Percentiles rank a stretch among this genome's conserved stretches.
phyloP scores from a whole-genome alignment of 1,140 invertebrate genomes.

The Aricia agestis region DNA sequence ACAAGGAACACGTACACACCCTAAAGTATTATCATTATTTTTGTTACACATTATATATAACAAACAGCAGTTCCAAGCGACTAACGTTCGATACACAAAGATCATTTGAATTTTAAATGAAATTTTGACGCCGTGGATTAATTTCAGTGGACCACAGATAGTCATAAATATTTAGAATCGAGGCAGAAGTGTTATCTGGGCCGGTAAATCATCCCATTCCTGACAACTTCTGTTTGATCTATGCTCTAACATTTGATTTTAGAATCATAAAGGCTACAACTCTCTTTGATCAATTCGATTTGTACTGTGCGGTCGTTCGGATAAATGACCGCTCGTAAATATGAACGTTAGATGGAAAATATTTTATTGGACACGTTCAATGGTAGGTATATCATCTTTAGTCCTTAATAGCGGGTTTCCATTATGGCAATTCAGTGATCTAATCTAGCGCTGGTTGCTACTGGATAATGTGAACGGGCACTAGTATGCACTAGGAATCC shows the following conservation, averaged over 20 bases:
- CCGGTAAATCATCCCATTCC: conserved; percentile 20
- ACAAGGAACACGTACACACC: no score
- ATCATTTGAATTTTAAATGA: conserved; percentile 4
- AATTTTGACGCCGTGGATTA: conserved; percentile 1
- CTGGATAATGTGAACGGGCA: no score
- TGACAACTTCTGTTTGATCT: conserved; percentile 21
- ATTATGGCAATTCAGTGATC: no score
- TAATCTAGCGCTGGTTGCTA: no score
- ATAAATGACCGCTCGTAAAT: not conserved
- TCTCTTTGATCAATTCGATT: not conserved
- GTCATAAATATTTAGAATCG: conserved; percentile 24
- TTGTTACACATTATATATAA: no score
- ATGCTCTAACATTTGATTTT: conserved; percentile 10
- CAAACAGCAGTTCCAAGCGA: no score
- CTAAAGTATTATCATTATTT: no score
- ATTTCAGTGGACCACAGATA: conserved; percentile 18
- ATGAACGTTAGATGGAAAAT: not conserved
- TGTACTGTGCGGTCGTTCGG: not conserved
- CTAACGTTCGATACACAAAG: not conserved
- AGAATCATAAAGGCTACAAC: conserved; percentile 2
- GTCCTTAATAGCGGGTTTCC: no score
- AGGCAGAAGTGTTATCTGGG: conserved; percentile 17
- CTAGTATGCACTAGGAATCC: no score
- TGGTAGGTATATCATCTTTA: no score
- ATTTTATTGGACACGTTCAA: not conserved